A percentile compares a stretch with the other conserved stretches of the same genome.
phyloP scores from a whole-genome alignment of 2,797 vertebrate species.

The Myotis vivesi region DNA sequence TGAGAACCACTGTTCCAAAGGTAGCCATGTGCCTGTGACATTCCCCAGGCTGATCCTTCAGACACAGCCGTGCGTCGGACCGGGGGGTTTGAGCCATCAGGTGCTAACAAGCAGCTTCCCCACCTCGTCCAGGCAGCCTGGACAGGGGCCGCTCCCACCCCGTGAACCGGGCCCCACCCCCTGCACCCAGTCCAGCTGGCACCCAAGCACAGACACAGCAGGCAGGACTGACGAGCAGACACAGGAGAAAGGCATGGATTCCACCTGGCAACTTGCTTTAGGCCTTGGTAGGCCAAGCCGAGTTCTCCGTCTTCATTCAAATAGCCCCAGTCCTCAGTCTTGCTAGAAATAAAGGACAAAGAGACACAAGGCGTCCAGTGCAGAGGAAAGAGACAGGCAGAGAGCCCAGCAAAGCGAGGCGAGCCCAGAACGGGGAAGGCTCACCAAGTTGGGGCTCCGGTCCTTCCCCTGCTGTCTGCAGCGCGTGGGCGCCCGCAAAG shows the following conservation, averaged over 20 bases:
- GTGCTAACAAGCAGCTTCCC: neutral
- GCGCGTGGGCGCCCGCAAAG: neutral
- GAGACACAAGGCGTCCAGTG: conserved; percentile 77
- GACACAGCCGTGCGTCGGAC: neutral
- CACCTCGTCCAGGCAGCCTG: neutral
- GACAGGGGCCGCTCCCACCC: neutral
- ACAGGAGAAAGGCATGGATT: conserved; percentile 66
- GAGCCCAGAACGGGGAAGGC: neutral
- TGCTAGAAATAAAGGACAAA: conserved; percentile 87
- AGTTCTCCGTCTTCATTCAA: conserved; percentile 97
- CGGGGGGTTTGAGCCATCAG: accelerated
- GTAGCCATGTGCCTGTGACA: too few relatives aligned
- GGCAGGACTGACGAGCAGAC: conserved; percentile 19
- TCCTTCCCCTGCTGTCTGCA: neutral
- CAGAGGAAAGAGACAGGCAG: conserved; percentile 72
- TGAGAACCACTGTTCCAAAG: neutral
- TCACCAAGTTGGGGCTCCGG: accelerated
- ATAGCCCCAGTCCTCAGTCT: conserved; percentile 92
- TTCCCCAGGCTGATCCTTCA: too few relatives aligned
- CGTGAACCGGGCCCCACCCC: accelerated
- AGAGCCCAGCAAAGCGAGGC: neutral
- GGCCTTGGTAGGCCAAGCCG: conserved; percentile 93
- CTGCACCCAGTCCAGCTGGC: neutral
- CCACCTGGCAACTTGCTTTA: conserved; percentile 97
- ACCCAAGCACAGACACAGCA: neutral